A percentile compares a stretch with the other conserved stretches of the same genome.
Evolutionary conservation across 2,888 invertebrate genomes (phyloP).

Genomic region (Lithophane leautieri): DNA sequence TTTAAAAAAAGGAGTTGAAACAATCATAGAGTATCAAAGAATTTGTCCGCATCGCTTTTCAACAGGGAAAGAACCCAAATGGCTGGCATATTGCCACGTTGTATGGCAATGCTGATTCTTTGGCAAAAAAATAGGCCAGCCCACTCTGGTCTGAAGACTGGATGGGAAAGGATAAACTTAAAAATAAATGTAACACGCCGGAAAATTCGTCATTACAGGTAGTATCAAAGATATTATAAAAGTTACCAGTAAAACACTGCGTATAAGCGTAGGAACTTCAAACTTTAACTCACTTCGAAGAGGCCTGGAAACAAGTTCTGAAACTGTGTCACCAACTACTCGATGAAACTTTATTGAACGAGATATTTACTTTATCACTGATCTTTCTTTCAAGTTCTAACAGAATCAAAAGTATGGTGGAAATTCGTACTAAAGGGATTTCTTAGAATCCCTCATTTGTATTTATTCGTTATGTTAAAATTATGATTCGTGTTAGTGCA

Average conservation of each 20-base stretch:
- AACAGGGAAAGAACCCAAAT: not conserved
- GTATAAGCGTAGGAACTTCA: not conserved
- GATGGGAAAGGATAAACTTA: not conserved
- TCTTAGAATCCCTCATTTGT: not conserved
- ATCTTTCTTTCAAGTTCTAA: not conserved
- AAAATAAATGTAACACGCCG: too few relatives aligned
- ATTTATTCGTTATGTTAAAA: not conserved
- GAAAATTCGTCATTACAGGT: too few relatives aligned
- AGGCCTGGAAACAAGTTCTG: constrained; percentile 19
- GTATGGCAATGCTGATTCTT: not conserved
- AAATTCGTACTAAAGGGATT: not conserved
- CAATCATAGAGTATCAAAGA: not conserved
- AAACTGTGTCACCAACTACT: constrained; percentile 25
- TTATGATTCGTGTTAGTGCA: not conserved
- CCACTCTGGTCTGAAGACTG: not conserved
- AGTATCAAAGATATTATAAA: constrained; percentile 12
- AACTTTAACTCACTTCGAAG: not conserved
- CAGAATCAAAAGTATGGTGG: not conserved
- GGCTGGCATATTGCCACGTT: not conserved
- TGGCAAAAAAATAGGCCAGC: not conserved
- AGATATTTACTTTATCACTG: not conserved
- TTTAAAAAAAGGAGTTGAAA: too few relatives aligned
- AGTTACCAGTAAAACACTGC: not conserved
- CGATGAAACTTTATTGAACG: constrained; percentile 12
- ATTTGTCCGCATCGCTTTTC: not conserved